A percentile compares a stretch with the other conserved stretches of the same genome.
Evolutionary conservation across 2,797 vertebrate species (phyloP).

Genomic region (Emys orbicularis): DNA sequence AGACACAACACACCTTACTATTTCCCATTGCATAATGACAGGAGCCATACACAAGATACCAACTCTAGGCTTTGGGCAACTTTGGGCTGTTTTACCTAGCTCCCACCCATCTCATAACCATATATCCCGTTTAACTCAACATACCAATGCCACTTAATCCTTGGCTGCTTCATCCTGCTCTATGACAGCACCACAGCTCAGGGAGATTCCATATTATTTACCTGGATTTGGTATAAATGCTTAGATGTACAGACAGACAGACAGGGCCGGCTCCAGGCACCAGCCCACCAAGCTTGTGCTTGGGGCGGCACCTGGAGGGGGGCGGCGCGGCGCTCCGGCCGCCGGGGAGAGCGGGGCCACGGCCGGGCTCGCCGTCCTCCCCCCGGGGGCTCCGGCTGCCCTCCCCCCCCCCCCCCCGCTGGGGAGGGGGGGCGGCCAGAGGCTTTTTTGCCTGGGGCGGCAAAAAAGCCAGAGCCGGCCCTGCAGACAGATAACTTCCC

Average conservation of each 20-base stretch:
- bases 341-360: too few species aligned
- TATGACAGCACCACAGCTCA: background rate
- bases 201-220: background rate
- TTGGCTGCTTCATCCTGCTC: background rate
- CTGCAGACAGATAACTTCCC: background rate
- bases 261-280: too few species aligned
- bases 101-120: background rate
- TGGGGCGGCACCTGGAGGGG: too few species aligned
- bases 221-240: background rate
- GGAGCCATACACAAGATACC: accelerated
- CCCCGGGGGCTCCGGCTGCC: too few species aligned
- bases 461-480: too few species aligned
- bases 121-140: background rate
- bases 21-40: background rate
- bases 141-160: background rate
- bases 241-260: background rate
- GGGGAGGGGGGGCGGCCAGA: too few species aligned
- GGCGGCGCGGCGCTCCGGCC: too few species aligned
- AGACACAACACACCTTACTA: background rate
- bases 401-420: too few species aligned
- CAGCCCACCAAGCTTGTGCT: too few species aligned
- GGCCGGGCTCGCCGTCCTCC: too few species aligned
- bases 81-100: background rate
- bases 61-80: background rate
- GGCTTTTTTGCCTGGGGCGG: too few species aligned